These are phyloP conservation scores for Eulacestoma nigropectus DNA, from an alignment of 2,113 vertebrate species.

Conservation along the genomic window DNA sequence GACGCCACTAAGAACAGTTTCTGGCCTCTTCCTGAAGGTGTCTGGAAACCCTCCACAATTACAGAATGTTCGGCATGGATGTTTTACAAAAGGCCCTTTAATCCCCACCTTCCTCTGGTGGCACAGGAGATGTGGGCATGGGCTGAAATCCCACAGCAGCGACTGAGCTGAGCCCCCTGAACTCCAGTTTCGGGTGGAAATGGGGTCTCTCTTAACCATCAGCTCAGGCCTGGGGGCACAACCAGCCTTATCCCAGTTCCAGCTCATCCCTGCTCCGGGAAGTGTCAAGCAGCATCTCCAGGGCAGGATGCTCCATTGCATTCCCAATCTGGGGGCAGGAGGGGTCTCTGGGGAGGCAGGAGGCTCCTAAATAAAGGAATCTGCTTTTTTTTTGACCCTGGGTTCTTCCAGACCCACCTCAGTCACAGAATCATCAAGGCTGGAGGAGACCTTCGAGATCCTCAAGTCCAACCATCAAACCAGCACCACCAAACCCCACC, in stretches of 20 bases:
- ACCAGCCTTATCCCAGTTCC: background rate
- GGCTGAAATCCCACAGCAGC: background rate
- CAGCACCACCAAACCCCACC: background rate
- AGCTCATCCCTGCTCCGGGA: background rate
- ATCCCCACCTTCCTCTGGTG: background rate
- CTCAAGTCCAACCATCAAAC: background rate
- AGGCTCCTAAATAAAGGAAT: background rate
- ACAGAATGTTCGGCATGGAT: background rate
- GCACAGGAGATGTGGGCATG: background rate
- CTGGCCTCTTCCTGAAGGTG: background rate
- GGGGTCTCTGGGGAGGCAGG: background rate
- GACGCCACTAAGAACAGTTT: background rate
- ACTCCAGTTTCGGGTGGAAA: background rate
- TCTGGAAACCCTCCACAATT: background rate
- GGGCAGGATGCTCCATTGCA: background rate
- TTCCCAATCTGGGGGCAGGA: background rate
- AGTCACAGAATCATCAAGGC: background rate
- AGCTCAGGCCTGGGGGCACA: background rate
- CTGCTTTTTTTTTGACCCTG: background rate
- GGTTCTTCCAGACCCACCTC: background rate
- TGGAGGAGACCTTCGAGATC: background rate
- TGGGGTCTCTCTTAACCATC: background rate
- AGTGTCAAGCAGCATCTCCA: background rate
- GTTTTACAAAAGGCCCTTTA: background rate
- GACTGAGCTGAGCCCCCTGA: background rate